These are phyloP conservation scores for Scopus umbretta DNA, from an alignment of 2,113 vertebrate genomes.

Conservation along the genomic window DNA sequence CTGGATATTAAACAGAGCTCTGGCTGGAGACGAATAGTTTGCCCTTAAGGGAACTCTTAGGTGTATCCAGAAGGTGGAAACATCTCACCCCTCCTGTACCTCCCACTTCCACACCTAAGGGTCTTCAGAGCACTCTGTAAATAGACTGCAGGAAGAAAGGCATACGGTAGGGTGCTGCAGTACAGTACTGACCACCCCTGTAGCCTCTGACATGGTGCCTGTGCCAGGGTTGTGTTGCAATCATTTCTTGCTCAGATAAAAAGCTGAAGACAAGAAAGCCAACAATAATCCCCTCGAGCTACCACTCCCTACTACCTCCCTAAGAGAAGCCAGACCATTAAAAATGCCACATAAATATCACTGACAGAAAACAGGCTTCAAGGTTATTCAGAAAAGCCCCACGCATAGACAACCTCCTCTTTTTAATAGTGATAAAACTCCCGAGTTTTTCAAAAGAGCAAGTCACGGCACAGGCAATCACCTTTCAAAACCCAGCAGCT, in stretches of 20 bases:
- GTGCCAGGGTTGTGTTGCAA: background rate
- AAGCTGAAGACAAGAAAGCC: background rate
- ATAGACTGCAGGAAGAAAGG: background rate
- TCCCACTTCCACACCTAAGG: background rate
- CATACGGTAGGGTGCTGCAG: accelerated
- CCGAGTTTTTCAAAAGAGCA: background rate
- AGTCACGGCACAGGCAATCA: background rate
- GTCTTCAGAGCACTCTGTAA: background rate
- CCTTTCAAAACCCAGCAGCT: background rate
- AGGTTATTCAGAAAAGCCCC: slow-evolving; percentile 31
- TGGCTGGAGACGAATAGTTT: background rate
- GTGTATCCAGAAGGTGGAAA: background rate
- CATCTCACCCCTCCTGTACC: background rate
- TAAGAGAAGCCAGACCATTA: background rate
- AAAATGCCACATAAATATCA: slow-evolving; percentile 49
- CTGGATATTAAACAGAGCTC: background rate
- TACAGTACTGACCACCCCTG: background rate
- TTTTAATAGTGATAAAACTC: background rate
- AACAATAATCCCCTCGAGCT: background rate
- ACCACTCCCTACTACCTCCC: background rate
- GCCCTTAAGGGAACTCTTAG: background rate
- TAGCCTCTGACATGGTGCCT: background rate
- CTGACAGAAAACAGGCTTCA: slow-evolving; percentile 5
- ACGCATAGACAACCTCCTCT: background rate
- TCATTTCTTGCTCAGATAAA: background rate